Conservation (phyloP, 2,113 vertebrate species). For the Ophthalmotilapia sp. region DNA sequence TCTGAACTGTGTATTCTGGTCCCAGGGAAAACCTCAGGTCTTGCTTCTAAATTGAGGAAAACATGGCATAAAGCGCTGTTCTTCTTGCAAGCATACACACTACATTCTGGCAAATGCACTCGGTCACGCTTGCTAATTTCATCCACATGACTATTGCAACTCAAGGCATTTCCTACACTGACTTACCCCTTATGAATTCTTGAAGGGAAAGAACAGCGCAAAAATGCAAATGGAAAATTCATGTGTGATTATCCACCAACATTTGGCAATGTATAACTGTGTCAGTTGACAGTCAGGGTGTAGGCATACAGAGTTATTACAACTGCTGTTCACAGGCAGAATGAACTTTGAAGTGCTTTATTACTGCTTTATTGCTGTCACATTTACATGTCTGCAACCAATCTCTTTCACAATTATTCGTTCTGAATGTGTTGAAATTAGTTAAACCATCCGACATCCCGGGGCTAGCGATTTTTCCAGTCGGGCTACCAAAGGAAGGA, state of each 20-base stretch:
- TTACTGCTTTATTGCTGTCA: background rate
- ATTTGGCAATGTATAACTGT: constrained; percentile 36
- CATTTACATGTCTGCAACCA: background rate
- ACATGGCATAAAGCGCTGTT: background rate
- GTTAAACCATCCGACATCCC: background rate
- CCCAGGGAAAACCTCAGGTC: constrained; percentile 64
- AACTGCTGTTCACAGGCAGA: background rate
- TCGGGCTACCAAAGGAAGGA: background rate
- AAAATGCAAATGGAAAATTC: background rate
- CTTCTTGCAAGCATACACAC: background rate
- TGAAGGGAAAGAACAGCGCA: background rate
- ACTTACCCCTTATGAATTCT: background rate
- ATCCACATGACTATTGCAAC: background rate
- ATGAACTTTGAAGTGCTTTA: constrained; percentile 2
- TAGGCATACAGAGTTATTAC: background rate
- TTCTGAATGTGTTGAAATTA: background rate
- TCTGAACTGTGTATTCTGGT: constrained; percentile 69
- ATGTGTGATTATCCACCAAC: background rate
- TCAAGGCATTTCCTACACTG: background rate
- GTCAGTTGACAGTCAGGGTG: background rate
- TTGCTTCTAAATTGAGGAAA: constrained; percentile 63
- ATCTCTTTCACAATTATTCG: background rate
- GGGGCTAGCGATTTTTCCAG: background rate
- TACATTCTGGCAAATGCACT: background rate
- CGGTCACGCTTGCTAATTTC: background rate